These are phyloP conservation scores for Porites australiensis DNA, from an alignment of 64 coral and sea anemone genomes.

Conservation along the genomic window DNA sequence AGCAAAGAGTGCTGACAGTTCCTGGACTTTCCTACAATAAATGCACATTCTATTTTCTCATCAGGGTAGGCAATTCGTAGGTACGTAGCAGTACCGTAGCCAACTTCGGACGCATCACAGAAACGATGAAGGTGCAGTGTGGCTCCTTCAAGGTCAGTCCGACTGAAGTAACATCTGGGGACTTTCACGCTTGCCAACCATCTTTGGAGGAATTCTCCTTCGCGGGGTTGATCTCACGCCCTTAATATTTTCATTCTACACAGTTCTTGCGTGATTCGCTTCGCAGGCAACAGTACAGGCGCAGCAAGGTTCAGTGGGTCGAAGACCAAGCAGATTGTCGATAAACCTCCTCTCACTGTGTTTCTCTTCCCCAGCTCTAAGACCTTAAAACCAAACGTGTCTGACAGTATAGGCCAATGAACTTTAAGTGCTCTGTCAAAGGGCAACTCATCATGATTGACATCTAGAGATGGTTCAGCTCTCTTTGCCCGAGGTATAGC, in stretches of 20 bases:
- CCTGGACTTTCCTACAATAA: conserved; percentile 1
- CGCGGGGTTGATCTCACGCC: conserved; percentile 13
- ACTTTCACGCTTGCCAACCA: conserved; percentile 56
- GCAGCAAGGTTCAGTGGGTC: conserved; percentile 23
- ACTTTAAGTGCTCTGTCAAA: conserved; percentile 16
- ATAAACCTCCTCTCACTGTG: conserved; percentile 25
- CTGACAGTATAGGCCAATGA: no score
- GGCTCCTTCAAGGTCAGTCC: neutral
- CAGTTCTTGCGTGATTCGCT: conserved; percentile 23
- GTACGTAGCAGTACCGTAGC: conserved; percentile 53
- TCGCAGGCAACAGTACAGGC: neutral
- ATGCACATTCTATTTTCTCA: conserved; percentile 19
- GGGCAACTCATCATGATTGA: conserved; percentile 15
- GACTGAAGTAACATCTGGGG: conserved; percentile 37
- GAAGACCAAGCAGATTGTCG: conserved; percentile 1
- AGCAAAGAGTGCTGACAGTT: neutral
- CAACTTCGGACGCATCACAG: conserved; percentile 58
- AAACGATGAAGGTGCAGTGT: conserved; percentile 60
- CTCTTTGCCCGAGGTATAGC: neutral
- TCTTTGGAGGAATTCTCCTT: neutral
- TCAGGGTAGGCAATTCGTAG: conserved; percentile 36
- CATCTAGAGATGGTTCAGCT: neutral
- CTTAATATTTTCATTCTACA: conserved; percentile 3
- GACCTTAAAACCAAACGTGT: no score
- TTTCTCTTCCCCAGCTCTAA: no score